A percentile compares a stretch with the other conserved stretches of the same genome.
Evolutionary conservation across 2,113 vertebrate species (phyloP).

Genomic region (Daphoenositta chrysoptera): DNA sequence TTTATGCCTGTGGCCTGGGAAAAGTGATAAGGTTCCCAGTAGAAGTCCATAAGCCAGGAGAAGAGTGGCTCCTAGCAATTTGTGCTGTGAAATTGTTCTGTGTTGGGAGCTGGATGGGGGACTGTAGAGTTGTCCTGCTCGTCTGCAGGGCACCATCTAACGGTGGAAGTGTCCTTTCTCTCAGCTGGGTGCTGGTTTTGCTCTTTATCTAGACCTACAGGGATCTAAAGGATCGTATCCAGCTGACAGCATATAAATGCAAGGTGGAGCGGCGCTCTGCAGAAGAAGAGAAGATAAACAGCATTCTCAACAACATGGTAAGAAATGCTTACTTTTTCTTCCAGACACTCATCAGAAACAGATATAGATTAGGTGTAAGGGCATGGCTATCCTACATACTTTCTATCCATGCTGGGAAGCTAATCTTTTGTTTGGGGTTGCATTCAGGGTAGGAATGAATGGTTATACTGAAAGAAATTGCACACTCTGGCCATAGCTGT

Average conservation of each 20-base stretch:
- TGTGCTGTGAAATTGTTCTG: not conserved
- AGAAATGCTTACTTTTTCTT: not conserved
- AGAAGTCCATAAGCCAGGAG: not conserved
- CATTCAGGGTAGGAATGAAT: not conserved
- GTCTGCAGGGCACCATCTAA: not conserved
- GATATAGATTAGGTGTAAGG: not conserved
- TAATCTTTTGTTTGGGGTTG: not conserved
- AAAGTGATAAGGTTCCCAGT: not conserved
- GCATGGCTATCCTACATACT: not conserved
- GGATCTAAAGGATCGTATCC: constrained; percentile 91
- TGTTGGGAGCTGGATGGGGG: not conserved
- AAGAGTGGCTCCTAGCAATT: not conserved
- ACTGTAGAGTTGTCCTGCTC: not conserved
- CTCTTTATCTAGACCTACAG: constrained; percentile 78
- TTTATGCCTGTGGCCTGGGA: not conserved
- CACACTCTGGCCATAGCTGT: not conserved
- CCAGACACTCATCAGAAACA: not conserved
- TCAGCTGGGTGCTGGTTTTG: constrained; percentile 15
- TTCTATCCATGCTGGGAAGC: not conserved
- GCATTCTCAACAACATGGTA: constrained; percentile 84
- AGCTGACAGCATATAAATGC: constrained; percentile 80
- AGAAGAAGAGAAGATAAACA: constrained; percentile 86
- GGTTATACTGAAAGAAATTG: not conserved
- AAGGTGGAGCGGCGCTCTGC: constrained; percentile 85
- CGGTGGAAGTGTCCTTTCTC: not conserved